phyloP scores from a whole-genome alignment of 2,888 invertebrate species.

The Cremastinae sp. region DNA sequence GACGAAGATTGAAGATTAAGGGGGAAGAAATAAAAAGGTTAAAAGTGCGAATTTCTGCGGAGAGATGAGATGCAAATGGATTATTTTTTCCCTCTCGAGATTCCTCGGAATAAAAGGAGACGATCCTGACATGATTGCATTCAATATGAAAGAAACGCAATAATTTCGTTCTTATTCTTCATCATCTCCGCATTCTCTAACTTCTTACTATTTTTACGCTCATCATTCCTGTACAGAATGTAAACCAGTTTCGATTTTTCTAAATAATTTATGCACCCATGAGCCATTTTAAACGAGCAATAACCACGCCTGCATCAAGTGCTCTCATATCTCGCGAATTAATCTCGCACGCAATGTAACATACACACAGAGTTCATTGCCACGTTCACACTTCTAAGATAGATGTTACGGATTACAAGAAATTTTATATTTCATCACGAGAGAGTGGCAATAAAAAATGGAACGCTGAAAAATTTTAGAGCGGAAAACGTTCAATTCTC shows the following conservation, averaged over 20 bases:
- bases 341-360: conserved; percentile 37
- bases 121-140: too few relatives aligned
- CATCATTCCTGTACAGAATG: too few relatives aligned
- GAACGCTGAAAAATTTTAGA: not conserved
- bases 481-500: too few relatives aligned
- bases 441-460: conserved; percentile 3
- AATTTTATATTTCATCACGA: conserved; percentile 8
- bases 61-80: too few relatives aligned
- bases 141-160: too few relatives aligned
- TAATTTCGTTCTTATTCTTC: too few relatives aligned
- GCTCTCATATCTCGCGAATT: conserved; percentile 33
- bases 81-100: too few relatives aligned
- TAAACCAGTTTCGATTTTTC: too few relatives aligned
- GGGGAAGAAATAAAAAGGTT: not conserved
- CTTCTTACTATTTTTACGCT: too few relatives aligned
- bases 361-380: conserved; percentile 42
- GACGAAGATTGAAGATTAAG: not conserved
- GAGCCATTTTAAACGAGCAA: conserved; percentile 16
- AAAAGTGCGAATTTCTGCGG: too few relatives aligned
- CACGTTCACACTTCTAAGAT: conserved; percentile 46
- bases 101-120: too few relatives aligned
- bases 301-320: conserved; percentile 9
- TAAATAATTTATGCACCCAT: not conserved
- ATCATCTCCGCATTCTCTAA: too few relatives aligned
- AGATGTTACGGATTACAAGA: conserved; percentile 53